Evolutionary conservation across 2,797 vertebrate genomes (phyloP), one percentile per base, ranked within the genome.

Genomic region (Aselliscus stoliczkanus): DNA sequence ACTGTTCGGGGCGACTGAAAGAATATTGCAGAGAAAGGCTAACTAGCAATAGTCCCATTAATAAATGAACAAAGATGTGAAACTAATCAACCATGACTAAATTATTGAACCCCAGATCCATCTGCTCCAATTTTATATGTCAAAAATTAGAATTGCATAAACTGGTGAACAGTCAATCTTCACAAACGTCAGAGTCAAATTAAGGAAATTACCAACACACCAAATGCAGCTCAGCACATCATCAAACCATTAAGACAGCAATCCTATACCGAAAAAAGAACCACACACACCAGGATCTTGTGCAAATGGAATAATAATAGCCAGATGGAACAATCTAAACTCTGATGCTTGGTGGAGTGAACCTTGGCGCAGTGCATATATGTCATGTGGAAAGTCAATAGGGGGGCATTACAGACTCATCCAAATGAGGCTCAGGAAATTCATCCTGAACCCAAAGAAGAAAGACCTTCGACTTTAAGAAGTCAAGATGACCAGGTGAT

Each of bases 121-220:
- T 97, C 89, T 96, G 92, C 72, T 93, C 72, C 60, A 87, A 52
- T 76, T 96, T 95, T 83, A 93, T 85, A 69, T 81, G 60, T 81
- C 83, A 94, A 96, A 97, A 87, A 76, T 95, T 87, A 97, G 93
- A 96, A 96, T 70, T 95, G 29, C n/a, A 77, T 94, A 64, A 95
- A 85, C 21, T 96, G 39, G 52, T 95, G 79, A 90, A 65, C 34
- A 93, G 9, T 93, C 54, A 23, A 29, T 93, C 89, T 93, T 97
- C 50, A 87, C 60, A 91, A 95, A 93, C 70, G 87, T 73, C 60
- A 77, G 23, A 94, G 27, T 79, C 81, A 94, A 96, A 96, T 95
- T 89, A 95, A 87, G n/a, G 37, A 95, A 92, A 93, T 93, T 84
- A 90, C 47, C 88, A 96, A 44, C 7, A 65, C n/a, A 80, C 42